A percentile compares a stretch with the other conserved stretches of the same genome.
These are phyloP conservation scores for Lydus trimaculatus DNA, from an alignment of 2,888 invertebrate genomes.

Conservation along the genomic window DNA sequence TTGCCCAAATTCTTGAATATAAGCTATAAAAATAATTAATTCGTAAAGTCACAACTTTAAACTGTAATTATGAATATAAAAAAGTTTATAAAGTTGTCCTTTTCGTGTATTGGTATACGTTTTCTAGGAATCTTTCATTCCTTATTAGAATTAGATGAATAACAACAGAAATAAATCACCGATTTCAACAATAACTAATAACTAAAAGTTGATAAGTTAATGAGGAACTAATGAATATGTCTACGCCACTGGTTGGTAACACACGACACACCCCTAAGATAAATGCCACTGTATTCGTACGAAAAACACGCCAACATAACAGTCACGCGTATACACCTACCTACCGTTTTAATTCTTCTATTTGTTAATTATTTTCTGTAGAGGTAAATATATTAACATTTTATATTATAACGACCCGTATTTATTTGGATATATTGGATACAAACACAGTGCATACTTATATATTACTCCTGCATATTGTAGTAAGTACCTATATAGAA, in stretches of 20 bases:
- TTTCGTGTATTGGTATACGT: not conserved
- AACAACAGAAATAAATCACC: not conserved
- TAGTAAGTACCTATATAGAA: too few species aligned
- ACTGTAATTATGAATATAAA: not conserved
- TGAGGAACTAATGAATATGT: not conserved
- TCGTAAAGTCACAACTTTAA: not conserved
- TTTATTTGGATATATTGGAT: too few species aligned
- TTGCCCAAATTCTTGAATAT: not conserved
- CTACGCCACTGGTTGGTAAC: not conserved
- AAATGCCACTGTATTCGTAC: not conserved
- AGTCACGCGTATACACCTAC: not conserved
- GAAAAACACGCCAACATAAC: not conserved
- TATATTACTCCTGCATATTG: too few species aligned
- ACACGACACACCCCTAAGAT: slow-evolving; percentile 3
- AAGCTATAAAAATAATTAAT: not conserved
- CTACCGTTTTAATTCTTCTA: not conserved
- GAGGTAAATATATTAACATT: too few species aligned
- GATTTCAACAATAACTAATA: not conserved
- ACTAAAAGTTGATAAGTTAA: not conserved
- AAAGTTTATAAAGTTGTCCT: not conserved
- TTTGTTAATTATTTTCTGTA: not conserved
- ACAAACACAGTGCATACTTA: too few species aligned
- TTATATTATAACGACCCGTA: too few species aligned
- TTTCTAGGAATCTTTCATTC: not conserved
- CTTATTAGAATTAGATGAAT: not conserved